A percentile compares a stretch with the other conserved stretches of the same genome.
Evolutionary conservation across 2,113 vertebrate genomes (phyloP).

Genomic region (Eudyptes chrysolophus): DNA sequence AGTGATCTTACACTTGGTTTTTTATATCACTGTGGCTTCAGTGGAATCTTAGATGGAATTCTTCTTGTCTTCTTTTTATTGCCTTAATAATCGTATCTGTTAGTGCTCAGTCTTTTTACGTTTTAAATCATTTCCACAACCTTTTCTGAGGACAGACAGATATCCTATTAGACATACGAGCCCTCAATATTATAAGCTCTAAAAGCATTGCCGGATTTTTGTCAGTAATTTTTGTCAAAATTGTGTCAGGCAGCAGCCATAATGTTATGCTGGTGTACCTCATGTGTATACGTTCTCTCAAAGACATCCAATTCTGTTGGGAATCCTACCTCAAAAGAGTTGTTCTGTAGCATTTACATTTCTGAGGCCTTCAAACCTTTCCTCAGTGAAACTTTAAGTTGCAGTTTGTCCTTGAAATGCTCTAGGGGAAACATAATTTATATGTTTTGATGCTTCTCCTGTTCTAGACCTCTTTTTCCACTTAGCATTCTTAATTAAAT

Average conservation of each 20-base stretch:
- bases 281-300: neutral
- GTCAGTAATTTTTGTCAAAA: neutral
- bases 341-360: conserved; percentile 14
- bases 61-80: neutral
- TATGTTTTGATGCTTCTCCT: neutral
- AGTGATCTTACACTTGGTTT: neutral
- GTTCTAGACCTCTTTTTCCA: neutral
- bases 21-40: neutral
- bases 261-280: neutral
- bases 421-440: neutral
- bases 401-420: neutral
- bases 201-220: neutral
- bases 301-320: neutral
- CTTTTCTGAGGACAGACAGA: neutral
- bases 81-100: neutral
- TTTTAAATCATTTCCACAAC: neutral
- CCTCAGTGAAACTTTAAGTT: neutral
- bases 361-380: neutral
- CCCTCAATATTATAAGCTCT: neutral
- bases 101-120: neutral
- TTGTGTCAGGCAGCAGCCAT: neutral
- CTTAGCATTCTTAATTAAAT: neutral
- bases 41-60: neutral
- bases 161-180: neutral
- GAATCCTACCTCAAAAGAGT: neutral